Evolutionary conservation across 2,113 vertebrate species (phyloP).

Genomic region (Brachypteracias leptosomus): DNA sequence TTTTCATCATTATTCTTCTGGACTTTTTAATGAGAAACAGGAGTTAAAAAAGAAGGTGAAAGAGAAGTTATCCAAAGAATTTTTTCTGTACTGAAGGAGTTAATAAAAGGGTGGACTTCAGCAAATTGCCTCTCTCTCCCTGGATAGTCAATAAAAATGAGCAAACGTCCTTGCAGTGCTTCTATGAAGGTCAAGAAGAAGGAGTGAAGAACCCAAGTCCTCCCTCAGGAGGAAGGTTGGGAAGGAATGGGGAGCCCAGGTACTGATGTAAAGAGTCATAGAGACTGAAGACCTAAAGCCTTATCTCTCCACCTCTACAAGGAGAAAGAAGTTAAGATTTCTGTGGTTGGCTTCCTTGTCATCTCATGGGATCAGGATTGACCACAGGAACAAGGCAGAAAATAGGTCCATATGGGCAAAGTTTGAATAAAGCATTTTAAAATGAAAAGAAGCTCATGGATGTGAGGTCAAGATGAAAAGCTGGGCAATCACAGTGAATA

Average conservation of each 20-base stretch:
- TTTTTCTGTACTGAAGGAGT: not conserved
- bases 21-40: not conserved
- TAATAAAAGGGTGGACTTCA: not conserved
- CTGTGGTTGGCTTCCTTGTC: not conserved
- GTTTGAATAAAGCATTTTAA: not conserved
- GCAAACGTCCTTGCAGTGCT: not conserved
- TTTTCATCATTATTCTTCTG: not conserved
- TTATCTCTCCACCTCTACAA: not conserved
- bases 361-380: not conserved
- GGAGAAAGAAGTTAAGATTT: not conserved
- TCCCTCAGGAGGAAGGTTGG: not conserved
- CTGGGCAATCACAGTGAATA: not conserved
- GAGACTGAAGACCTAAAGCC: not conserved
- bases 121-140: not conserved
- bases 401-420: not conserved
- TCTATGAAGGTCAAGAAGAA: not conserved
- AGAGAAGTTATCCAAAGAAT: not conserved
- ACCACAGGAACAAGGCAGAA: not conserved
- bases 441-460: not conserved
- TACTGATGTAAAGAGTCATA: not conserved
- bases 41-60: not conserved
- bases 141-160: not conserved
- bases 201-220: not conserved
- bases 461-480: not conserved
- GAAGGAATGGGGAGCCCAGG: not conserved